phyloP scores from a whole-genome alignment of 2,888 invertebrate genomes.

The Ophion obscuratus region DNA sequence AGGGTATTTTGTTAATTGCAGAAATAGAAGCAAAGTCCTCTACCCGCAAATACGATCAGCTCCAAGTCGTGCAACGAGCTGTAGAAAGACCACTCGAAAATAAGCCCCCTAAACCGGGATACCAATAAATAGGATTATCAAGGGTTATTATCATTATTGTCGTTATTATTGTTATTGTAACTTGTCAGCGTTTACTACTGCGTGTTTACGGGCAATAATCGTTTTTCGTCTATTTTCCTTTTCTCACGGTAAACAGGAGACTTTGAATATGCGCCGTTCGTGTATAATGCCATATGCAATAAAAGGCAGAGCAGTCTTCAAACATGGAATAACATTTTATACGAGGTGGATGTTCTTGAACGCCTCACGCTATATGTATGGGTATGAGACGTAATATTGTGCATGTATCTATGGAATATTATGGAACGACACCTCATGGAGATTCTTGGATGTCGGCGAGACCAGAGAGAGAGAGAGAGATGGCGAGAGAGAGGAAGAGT shows the following conservation, averaged over 20 bases:
- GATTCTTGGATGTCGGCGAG: slow-evolving; percentile 46
- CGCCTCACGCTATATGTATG: slow-evolving; percentile 11
- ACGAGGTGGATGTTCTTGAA: slow-evolving; percentile 55
- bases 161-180: not conserved
- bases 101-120: too few relatives aligned
- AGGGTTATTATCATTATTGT: not conserved
- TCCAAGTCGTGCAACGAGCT: too few relatives aligned
- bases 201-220: not conserved
- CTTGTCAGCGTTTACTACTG: not conserved
- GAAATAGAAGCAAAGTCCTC: too few relatives aligned
- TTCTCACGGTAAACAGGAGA: not conserved
- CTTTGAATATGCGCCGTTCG: not conserved
- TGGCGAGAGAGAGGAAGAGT: not conserved
- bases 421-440: slow-evolving; percentile 41
- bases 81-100: too few relatives aligned
- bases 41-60: too few relatives aligned
- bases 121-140: too few relatives aligned
- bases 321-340: slow-evolving; percentile 62
- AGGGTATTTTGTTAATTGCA: not conserved
- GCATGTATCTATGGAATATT: slow-evolving; percentile 27
- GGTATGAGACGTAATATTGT: slow-evolving; percentile 43
- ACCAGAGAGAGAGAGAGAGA: slow-evolving; percentile 11
- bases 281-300: slow-evolving; percentile 13
- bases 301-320: slow-evolving; percentile 52
- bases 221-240: not conserved